Evolutionary conservation across 2,888 invertebrate species (phyloP), one percentile per base, ranked within the genome.

Genomic region (Galerucella nymphaeae): DNA sequence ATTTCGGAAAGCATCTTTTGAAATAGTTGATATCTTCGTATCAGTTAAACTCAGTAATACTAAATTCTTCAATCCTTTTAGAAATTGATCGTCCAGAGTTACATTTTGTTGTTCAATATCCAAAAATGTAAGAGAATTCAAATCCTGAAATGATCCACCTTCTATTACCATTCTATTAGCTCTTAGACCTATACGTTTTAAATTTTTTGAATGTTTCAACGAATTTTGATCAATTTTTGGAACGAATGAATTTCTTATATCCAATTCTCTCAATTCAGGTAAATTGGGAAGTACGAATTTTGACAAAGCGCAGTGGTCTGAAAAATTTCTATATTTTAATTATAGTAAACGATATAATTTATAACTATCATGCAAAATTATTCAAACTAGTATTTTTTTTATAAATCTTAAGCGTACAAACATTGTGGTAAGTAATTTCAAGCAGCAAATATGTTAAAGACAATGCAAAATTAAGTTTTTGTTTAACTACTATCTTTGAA

Each of bases 21-120:
- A 16, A 65, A 65, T 50, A 11, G 13, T 30, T 13, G 30, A 20
- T 38, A 65, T 38, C 18, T 23, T 50, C 9, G 38, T n/a, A 50
- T 65, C 65, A 4, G 53, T 30, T 10, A 65, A 14, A 53, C 38
- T 53, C 0, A 65, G 38, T 16, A 50, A 65, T 2, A 11, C 9
- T 10, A 65, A 20, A n/a, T 53, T 65, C n/a, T 18, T 65, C 0
- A 65, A 30, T 50, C 65, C 65, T 16, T 16, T 53, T 1, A 65
- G n/a, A 53, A 65, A 65, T n/a, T 65, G 48, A 2, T 30, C 16
- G 30, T 65, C 13, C 1, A 65, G 23, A 10, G 50, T 65, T 9
- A 53, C 23, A 16, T 65, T 50, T 53, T 65, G 65, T 11, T 53
- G 30, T 65, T 65, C 65, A 53, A 65, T 65, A 11, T 38, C 65